phyloP scores from a whole-genome alignment of 2,888 invertebrate genomes.

The Catotricha subobsoleta region DNA sequence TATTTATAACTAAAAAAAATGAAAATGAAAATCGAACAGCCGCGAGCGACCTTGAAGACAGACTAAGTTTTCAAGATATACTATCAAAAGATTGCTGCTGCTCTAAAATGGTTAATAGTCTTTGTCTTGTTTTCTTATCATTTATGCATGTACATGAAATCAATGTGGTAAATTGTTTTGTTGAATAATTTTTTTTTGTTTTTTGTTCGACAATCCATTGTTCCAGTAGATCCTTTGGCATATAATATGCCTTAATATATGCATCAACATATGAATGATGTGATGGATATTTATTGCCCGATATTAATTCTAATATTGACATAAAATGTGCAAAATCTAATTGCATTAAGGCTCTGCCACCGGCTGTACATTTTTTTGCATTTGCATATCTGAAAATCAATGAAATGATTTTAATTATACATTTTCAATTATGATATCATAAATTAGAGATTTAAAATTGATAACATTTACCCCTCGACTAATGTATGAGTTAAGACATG shows the following conservation, averaged over 20 bases:
- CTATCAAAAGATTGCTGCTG: too few species aligned
- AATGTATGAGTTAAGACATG: conserved; percentile 71
- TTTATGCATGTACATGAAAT: conserved; percentile 75
- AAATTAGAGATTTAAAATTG: conserved; percentile 8
- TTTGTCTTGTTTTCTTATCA: conserved; percentile 70
- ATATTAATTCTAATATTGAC: conserved; percentile 74
- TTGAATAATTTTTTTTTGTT: conserved; percentile 75
- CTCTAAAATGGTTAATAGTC: conserved; percentile 54
- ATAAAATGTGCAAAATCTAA: conserved; percentile 90
- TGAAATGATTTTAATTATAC: conserved; percentile 12
- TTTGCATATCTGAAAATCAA: conserved; percentile 58
- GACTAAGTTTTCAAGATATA: too few species aligned
- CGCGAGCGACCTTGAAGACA: too few species aligned
- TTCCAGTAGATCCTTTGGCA: conserved; percentile 74
- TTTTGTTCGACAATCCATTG: conserved; percentile 72
- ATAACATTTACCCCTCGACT: conserved; percentile 58
- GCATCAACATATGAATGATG: conserved; percentile 80
- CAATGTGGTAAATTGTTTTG: conserved; percentile 68
- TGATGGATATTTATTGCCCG: conserved; percentile 66
- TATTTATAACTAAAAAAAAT: too few species aligned
- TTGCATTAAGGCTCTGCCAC: conserved; percentile 94
- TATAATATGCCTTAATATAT: conserved; percentile 92
- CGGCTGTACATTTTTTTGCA: conserved; percentile 86
- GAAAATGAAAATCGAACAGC: too few species aligned
- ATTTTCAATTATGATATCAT: background rate